A percentile compares a stretch with the other conserved stretches of the same genome.
Conservation (phyloP, 2,888 invertebrate species). For the Patella caerulea region DNA sequence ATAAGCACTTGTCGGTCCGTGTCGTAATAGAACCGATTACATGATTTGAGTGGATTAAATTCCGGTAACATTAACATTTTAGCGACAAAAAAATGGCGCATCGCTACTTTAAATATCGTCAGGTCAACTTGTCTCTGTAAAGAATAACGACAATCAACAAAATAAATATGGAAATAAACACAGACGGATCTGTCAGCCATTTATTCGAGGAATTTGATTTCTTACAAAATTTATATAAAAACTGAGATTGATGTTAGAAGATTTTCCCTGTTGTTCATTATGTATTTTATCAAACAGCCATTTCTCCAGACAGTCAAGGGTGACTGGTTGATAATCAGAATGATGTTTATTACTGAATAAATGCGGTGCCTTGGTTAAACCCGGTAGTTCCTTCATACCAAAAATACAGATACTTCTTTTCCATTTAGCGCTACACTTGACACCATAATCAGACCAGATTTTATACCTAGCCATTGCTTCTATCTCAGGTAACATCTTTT, state of each 20-base stretch:
- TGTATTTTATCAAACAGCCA: constrained; percentile 13
- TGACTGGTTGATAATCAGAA: neutral
- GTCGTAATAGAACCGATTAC: too few relatives aligned
- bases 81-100: too few relatives aligned
- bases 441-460: neutral
- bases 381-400: constrained; percentile 5
- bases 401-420: neutral
- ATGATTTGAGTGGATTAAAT: too few relatives aligned
- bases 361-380: neutral
- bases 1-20: too few relatives aligned
- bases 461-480: neutral
- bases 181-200: too few relatives aligned
- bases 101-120: too few relatives aligned
- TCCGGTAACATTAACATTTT: too few relatives aligned
- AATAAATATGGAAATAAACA: too few relatives aligned
- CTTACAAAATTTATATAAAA: neutral
- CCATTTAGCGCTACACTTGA: neutral
- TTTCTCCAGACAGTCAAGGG: constrained; percentile 17
- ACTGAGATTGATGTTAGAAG: neutral
- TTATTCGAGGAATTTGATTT: too few relatives aligned
- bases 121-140: too few relatives aligned
- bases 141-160: too few relatives aligned
- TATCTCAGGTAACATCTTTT: neutral
- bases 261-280: neutral
- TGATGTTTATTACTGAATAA: constrained; percentile 22